A percentile compares a stretch with the other conserved stretches of the same genome.
Evolutionary conservation across 2,797 vertebrate genomes (phyloP).

Genomic region (Poliocrania exsul): DNA sequence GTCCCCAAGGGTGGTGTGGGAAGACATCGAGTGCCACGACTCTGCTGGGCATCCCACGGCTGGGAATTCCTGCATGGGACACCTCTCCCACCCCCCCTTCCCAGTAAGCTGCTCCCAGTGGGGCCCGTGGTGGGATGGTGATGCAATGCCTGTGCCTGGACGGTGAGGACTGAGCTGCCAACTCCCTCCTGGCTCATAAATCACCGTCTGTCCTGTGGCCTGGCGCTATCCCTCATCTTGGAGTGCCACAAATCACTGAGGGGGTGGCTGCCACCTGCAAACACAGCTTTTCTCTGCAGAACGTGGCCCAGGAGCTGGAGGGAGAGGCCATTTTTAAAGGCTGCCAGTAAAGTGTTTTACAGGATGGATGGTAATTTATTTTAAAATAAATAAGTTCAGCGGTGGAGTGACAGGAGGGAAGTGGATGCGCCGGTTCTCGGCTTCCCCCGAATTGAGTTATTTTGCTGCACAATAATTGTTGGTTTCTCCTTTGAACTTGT

Average conservation of each 20-base stretch:
- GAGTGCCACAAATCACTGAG: conserved; percentile 12
- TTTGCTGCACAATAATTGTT: conserved; percentile 5
- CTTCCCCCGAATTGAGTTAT: conserved; percentile 19
- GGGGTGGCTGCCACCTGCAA: neutral
- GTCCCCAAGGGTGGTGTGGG: rapidly evolving
- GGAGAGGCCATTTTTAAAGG: conserved; percentile 46
- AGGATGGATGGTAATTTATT: neutral
- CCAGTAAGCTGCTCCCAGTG: neutral
- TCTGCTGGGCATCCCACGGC: rapidly evolving
- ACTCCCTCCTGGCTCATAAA: neutral
- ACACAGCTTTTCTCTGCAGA: neutral
- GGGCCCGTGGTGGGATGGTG: neutral
- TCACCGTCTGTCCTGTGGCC: neutral
- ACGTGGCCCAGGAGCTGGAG: neutral
- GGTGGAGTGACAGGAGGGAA: neutral
- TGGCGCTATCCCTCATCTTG: neutral
- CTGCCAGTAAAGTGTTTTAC: conserved; percentile 52
- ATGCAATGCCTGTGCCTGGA: rapidly evolving
- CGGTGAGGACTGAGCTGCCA: neutral
- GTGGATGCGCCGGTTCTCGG: neutral
- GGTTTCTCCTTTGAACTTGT: neutral
- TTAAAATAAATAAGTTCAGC: neutral
- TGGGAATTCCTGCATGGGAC: rapidly evolving
- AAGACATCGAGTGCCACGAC: neutral
- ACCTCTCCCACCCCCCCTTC: neutral